Evolutionary conservation across 2,797 vertebrate genomes (phyloP).

Genomic region (Antrozous pallidus): DNA sequence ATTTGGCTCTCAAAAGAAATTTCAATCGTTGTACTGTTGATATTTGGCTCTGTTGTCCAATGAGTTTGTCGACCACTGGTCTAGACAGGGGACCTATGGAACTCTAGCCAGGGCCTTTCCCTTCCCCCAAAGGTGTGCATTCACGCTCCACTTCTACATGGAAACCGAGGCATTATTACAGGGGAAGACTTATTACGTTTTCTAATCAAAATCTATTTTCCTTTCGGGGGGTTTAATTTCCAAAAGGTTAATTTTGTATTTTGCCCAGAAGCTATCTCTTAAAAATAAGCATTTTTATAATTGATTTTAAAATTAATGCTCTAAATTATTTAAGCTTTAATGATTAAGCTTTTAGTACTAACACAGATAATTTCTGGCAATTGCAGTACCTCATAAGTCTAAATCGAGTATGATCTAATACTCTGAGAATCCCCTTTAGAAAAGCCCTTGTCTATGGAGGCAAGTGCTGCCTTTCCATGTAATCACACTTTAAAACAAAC

Average conservation of each 20-base stretch:
- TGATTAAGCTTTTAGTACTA: not conserved
- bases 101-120: not conserved
- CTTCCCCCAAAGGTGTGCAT: not conserved
- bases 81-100: not conserved
- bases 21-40: too few relatives aligned
- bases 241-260: slow-evolving; percentile 8
- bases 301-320: not conserved
- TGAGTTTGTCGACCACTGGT: too few relatives aligned
- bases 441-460: not conserved
- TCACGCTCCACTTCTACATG: not conserved
- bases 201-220: not conserved
- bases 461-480: not conserved
- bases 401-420: not conserved
- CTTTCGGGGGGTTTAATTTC: not conserved
- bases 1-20: too few relatives aligned
- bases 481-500: not conserved
- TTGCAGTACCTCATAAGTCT: not conserved
- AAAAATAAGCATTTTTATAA: slow-evolving; percentile 7
- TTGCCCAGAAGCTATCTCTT: not conserved
- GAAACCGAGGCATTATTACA: not conserved
- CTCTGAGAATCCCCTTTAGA: not conserved
- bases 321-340: slow-evolving; percentile 32
- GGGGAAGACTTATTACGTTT: not conserved
- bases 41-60: too few relatives aligned
- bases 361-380: not conserved